phyloP scores from a whole-genome alignment of 2,888 invertebrate species.

The Pyrochroa serraticornis region DNA sequence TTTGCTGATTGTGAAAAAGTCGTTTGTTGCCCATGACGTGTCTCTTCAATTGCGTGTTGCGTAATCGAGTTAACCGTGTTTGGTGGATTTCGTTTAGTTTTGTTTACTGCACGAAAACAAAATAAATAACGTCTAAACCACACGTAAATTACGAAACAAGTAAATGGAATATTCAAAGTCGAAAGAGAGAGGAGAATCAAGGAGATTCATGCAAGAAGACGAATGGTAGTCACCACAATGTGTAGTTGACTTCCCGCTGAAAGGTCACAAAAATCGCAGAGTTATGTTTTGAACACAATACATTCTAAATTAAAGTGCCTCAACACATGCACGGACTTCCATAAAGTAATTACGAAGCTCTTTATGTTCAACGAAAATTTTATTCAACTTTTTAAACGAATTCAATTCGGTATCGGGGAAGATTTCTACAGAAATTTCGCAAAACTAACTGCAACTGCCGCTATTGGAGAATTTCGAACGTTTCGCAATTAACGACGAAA shows the following conservation, averaged over 20 bases:
- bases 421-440: no score
- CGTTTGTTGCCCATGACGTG: constrained; percentile 8
- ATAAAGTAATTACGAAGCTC: no score
- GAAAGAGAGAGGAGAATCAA: constrained; percentile 53
- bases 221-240: constrained; percentile 46
- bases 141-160: constrained; percentile 50
- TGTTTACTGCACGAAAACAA: constrained; percentile 43
- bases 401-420: no score
- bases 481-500: no score
- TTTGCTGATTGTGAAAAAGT: no score
- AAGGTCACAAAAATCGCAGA: constrained; percentile 53
- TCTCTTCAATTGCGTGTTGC: constrained; percentile 17
- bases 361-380: no score
- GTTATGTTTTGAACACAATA: constrained; percentile 52
- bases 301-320: constrained; percentile 47
- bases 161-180: constrained; percentile 50
- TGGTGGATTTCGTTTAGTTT: constrained; percentile 21
- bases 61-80: constrained; percentile 25
- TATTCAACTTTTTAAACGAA: no score
- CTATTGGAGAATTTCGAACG: no score
- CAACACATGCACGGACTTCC: constrained; percentile 29
- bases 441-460: no score
- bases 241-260: constrained; percentile 45
- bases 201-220: constrained; percentile 54
- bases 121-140: constrained; percentile 45